phyloP scores from a whole-genome alignment of 2,113 vertebrate species.

The Phodopus roborovskii region DNA sequence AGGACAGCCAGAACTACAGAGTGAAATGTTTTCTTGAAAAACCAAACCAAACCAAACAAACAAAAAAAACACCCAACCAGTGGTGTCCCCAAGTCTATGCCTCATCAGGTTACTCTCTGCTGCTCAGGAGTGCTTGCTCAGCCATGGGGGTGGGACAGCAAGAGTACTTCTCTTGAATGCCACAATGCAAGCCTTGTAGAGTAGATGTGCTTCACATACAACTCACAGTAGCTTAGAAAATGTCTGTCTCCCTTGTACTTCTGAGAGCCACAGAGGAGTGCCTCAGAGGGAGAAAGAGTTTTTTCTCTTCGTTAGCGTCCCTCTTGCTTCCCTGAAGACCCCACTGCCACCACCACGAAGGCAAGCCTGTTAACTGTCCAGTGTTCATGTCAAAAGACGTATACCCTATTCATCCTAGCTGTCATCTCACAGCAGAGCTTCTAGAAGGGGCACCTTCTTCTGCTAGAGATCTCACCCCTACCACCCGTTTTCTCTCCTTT shows the following conservation, averaged over 20 bases:
- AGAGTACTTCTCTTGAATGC: not conserved
- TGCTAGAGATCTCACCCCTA: not conserved
- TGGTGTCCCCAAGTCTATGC: not conserved
- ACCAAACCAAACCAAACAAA: too few species aligned
- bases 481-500: not conserved
- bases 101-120: not conserved
- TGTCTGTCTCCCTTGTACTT: not conserved
- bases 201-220: not conserved
- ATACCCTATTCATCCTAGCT: not conserved
- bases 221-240: not conserved
- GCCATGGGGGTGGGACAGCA: not conserved
- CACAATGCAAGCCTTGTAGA: not conserved
- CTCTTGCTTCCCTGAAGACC: not conserved
- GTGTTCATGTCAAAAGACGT: not conserved
- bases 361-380: not conserved
- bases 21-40: not conserved
- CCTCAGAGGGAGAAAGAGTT: not conserved
- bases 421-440: not conserved
- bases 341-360: not conserved
- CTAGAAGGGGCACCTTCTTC: not conserved
- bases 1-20: not conserved
- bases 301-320: not conserved
- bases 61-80: too few species aligned
- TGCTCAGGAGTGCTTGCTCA: not conserved
- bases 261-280: not conserved